A percentile compares a stretch with the other conserved stretches of the same genome.
Evolutionary conservation across 2,888 invertebrate species (phyloP).

Genomic region (Drosophila stalkeri): DNA sequence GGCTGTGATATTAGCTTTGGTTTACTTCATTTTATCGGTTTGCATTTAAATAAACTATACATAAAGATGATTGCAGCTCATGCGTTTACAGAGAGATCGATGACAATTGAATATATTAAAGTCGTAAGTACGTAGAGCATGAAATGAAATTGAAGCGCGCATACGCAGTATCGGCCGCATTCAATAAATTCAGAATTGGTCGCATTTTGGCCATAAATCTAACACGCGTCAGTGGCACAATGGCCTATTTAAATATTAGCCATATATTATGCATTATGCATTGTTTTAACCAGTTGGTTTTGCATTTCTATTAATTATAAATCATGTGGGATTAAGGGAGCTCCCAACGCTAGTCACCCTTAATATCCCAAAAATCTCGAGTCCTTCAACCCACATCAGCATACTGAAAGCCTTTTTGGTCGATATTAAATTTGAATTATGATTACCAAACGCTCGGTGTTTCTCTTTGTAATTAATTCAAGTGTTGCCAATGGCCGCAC

Average conservation of each 20-base stretch:
- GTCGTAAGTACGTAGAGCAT: background rate
- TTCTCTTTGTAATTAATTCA: constrained; percentile 47
- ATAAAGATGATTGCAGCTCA: constrained; percentile 11
- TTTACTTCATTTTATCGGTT: too few species aligned
- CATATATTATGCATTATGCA: constrained; percentile 34
- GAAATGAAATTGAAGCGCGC: constrained; percentile 25
- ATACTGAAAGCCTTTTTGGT: constrained; percentile 9
- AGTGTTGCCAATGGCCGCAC: constrained; percentile 25
- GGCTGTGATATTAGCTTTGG: too few species aligned
- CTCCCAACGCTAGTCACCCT: constrained; percentile 19
- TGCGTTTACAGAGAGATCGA: constrained; percentile 21
- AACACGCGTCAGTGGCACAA: constrained; percentile 28
- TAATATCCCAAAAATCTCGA: background rate
- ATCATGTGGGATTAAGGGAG: constrained; percentile 58
- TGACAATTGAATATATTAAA: background rate
- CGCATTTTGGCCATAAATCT: constrained; percentile 65
- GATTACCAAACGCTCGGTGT: constrained; percentile 32
- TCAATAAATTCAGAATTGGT: constrained; percentile 60
- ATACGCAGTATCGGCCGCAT: constrained; percentile 46
- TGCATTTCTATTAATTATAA: constrained; percentile 69
- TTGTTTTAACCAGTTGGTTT: constrained; percentile 28
- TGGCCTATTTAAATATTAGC: constrained; percentile 49
- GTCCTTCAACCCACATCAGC: background rate
- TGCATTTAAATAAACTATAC: background rate
- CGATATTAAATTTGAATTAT: constrained; percentile 60